Evolutionary conservation across 1,140 invertebrate species (phyloP).

Genomic region (Formica exsecta): DNA sequence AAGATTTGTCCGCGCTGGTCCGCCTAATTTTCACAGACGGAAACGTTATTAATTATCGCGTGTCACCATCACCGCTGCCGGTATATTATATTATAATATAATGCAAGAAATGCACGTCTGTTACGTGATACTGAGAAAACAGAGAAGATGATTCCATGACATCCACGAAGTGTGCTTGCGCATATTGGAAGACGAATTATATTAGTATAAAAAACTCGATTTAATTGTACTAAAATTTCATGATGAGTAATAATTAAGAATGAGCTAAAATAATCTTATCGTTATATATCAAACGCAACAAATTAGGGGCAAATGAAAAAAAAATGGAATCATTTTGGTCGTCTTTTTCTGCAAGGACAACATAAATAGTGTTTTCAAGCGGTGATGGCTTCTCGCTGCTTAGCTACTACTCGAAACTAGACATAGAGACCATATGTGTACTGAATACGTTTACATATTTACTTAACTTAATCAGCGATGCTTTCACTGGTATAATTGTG

Average conservation of each 20-base stretch:
- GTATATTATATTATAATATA: slow-evolving; percentile 38
- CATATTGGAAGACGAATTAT: slow-evolving; percentile 72
- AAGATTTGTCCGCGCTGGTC: slow-evolving; percentile 73
- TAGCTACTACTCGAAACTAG: slow-evolving; percentile 82
- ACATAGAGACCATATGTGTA: slow-evolving; percentile 81
- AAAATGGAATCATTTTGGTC: neutral
- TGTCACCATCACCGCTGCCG: slow-evolving; percentile 72
- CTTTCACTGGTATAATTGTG: slow-evolving; percentile 46
- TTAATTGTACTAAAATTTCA: neutral
- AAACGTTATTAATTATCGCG: slow-evolving; percentile 75
- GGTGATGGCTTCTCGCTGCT: slow-evolving; percentile 76
- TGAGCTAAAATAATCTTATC: neutral
- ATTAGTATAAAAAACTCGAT: slow-evolving; percentile 29
- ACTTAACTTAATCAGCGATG: slow-evolving; percentile 37
- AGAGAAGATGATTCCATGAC: slow-evolving; percentile 6
- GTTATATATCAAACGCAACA: neutral
- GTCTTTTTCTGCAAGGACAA: neutral
- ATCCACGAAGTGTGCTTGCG: slow-evolving; percentile 20
- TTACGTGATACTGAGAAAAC: neutral
- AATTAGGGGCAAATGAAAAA: neutral
- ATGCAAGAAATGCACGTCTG: slow-evolving; percentile 31
- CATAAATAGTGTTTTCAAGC: slow-evolving; percentile 29
- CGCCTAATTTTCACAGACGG: slow-evolving; percentile 81
- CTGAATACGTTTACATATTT: slow-evolving; percentile 84
- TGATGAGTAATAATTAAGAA: neutral